Conservation (phyloP, 1,140 invertebrate species). For the Ceratosolen solmsi region DNA sequence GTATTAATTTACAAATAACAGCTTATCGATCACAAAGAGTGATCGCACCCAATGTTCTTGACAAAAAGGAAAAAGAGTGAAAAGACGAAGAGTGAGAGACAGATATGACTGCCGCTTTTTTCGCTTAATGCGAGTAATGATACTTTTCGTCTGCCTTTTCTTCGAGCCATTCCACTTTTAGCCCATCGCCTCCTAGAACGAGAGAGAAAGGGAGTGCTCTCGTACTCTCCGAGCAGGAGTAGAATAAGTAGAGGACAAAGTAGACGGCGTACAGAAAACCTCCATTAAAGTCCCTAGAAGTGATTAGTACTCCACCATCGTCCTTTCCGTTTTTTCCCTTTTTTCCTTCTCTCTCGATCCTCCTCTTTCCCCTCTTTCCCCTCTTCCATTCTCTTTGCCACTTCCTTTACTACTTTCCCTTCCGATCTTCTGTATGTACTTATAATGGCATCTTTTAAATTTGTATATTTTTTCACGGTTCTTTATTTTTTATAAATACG, state of each 20-base stretch:
- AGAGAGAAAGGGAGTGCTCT: background rate
- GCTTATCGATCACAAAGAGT: constrained; percentile 12
- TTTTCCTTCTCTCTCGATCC: constrained; percentile 40
- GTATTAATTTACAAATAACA: constrained; percentile 31
- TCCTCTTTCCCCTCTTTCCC: constrained; percentile 33
- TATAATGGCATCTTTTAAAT: constrained; percentile 27
- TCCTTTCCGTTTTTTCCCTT: constrained; percentile 46
- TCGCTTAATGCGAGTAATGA: constrained; percentile 71
- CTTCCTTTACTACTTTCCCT: constrained; percentile 33
- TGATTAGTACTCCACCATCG: constrained; percentile 70
- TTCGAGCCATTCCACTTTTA: constrained; percentile 65
- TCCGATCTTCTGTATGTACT: background rate
- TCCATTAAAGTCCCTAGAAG: constrained; percentile 74
- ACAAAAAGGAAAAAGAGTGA: background rate
- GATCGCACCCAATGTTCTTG: background rate
- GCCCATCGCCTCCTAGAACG: constrained; percentile 4
- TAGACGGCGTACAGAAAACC: constrained; percentile 74
- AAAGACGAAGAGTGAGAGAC: background rate
- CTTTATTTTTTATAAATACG: background rate
- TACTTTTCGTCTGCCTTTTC: constrained; percentile 69
- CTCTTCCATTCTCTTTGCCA: background rate
- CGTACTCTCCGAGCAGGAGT: constrained; percentile 54
- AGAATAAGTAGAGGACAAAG: constrained; percentile 73
- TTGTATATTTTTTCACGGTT: background rate
- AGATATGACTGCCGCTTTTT: constrained; percentile 55